Evolutionary conservation across 2,113 vertebrate genomes (phyloP).

Genomic region (Ardeotis arabs): DNA sequence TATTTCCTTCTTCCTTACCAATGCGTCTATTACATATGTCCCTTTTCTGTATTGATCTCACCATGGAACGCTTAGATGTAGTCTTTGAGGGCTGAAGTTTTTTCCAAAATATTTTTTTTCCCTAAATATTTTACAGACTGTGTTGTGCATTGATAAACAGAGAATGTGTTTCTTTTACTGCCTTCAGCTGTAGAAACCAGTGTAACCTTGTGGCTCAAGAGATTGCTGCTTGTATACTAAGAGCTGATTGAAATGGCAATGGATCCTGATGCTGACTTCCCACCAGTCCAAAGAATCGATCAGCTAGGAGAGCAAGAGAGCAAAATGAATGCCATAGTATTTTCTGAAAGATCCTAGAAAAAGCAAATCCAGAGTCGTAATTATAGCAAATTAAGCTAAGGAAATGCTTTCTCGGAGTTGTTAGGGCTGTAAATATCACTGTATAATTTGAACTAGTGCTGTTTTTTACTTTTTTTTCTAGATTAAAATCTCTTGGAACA

Average conservation of each 20-base stretch:
- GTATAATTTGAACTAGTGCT: neutral
- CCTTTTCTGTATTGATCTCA: neutral
- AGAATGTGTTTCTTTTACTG: neutral
- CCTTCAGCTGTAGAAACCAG: neutral
- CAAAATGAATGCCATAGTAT: neutral
- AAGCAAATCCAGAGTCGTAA: neutral
- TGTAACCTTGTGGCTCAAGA: neutral
- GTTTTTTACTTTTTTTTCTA: conserved; percentile 56
- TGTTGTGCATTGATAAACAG: neutral
- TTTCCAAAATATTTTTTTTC: neutral
- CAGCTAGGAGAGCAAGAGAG: neutral
- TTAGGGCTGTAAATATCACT: neutral
- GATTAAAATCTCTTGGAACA: conserved; percentile 88
- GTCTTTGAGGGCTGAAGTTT: neutral
- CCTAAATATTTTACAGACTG: neutral
- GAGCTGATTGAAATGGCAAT: neutral
- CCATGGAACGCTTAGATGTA: neutral
- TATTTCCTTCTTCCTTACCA: neutral
- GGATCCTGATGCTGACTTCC: neutral
- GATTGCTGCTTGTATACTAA: neutral
- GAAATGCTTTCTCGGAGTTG: neutral
- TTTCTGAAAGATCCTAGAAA: neutral
- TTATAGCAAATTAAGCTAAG: neutral
- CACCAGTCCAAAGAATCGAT: neutral
- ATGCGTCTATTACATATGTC: neutral